Base-by-base conservation (phyloP, 1,140 invertebrate species). In the Andrena cerasifolii region DNA sequence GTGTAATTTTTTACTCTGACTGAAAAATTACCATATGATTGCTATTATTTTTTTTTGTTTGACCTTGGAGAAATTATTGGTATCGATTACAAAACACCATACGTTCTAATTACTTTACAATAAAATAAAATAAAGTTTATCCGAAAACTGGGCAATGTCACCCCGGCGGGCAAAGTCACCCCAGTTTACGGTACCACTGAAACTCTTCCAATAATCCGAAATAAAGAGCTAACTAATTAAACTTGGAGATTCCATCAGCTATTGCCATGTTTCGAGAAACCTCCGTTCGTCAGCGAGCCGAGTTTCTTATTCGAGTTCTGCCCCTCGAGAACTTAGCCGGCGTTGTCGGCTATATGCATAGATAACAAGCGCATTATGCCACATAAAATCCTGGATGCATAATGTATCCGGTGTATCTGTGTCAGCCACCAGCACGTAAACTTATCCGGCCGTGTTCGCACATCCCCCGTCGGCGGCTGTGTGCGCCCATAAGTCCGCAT, bases 361-460 rank as follows among this genome's bases (percentile, higher is more conserved):
- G 82, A 82, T 88, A 89, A 88, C 84, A 87, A 89, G 78, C 88
- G 87, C 84, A 89, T 89, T 89, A 89, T 87, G 80, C 84, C 70
- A 65, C 80, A 80, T 88, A 88, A 90, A 89, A 89, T 90, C 80
- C 78, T 59, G 65, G 80, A 87, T 89, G 89, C 88, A 89, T 89
- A 89, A 89, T 89, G 84, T 78, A 89, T 89, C 72, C 51, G 70
- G 79, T 75, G 81, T 83, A 79, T 88, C 78, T 79, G 78, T 85
- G 76, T 63, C 75, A 83, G 73, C 76, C 71, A 76, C 68, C 28
- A 16, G 72, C 76, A 78, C 76, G 65, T 67, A 66, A 49, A 73
- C 72, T 65, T 77, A 61, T 80, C 21, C 66, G 14, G 62, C 61
- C 80, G 72, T 66, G 54, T 78, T 83, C 78, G n/a, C 58, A 66